Evolutionary conservation across 2,888 invertebrate genomes (phyloP), one percentile per base, ranked within the genome.

Genomic region (Cactoblastis cactorum): DNA sequence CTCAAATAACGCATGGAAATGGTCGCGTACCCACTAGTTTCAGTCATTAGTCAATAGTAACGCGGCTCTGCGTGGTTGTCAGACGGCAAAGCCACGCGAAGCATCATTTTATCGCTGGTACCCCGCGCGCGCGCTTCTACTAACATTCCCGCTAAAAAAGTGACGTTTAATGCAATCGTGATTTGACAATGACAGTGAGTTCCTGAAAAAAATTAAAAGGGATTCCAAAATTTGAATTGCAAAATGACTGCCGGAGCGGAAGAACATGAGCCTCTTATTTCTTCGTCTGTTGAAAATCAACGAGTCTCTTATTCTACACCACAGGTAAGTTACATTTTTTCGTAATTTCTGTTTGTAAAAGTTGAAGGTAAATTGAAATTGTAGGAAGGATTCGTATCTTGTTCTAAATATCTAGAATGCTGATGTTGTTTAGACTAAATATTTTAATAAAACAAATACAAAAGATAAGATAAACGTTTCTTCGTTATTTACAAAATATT

Each of bases 251-350:
- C 69, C 39, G 89, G 86, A 17, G 77, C 64, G 17, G 90, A 91
- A 53, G 91, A 91, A 53, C 89, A 90, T 19, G 90, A 90, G 58
- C 87, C 90, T 5, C 74, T 91, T 45, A 84, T 91, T 59, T 77
- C 80, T 5, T 66, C 88, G 15, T 85, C 89, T 9, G 83, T 84
- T 33, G 89, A 89, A 46, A 81, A 85, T 47, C 87, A 88, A 56
- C 75, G 86, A 38, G 88, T 85, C 43, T 57, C 80, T 0, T 89
- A 60, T 59, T 77, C 74, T 59, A 78, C 88, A 11, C 85, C 88
- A 1, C 71, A 77, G 65, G 88, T 87, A 38, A 41, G 22, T 34
- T 33, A 22, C 6, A 11, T 17, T 11, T 17, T 37, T 6, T 6
- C 12, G 22, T 19, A 14, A 14, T 12, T 37, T 37, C 2, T 37